phyloP scores from a whole-genome alignment of 2,113 vertebrate species.

The Cheirogaleus medius region DNA sequence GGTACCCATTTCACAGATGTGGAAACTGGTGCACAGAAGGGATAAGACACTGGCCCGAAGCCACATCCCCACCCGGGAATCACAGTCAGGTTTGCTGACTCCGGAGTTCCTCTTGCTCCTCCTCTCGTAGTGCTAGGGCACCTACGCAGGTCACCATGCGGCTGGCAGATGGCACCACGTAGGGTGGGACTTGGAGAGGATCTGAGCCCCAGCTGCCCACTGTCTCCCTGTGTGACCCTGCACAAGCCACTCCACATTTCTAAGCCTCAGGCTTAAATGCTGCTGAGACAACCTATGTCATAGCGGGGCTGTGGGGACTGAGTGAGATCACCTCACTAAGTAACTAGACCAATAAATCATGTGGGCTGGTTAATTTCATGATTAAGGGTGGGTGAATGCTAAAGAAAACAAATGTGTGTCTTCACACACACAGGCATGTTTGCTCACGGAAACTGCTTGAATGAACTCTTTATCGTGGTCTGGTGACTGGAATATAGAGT shows the following conservation, averaged over 20 bases:
- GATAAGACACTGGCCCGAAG: background rate
- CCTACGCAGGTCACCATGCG: background rate
- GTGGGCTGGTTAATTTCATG: background rate
- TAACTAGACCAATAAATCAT: background rate
- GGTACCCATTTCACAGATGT: background rate
- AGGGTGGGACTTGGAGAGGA: background rate
- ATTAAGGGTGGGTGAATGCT: background rate
- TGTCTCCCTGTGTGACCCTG: no score
- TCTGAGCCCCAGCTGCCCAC: no score
- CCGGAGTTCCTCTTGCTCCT: no score
- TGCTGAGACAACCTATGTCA: background rate
- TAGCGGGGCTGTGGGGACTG: background rate
- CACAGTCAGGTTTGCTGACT: background rate
- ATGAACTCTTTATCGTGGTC: background rate
- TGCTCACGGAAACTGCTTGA: background rate
- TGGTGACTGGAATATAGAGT: background rate
- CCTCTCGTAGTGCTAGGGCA: background rate
- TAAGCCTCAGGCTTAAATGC: background rate
- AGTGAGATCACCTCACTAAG: background rate
- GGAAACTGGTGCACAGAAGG: background rate
- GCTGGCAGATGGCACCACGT: fast-evolving
- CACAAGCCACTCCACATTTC: background rate
- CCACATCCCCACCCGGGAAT: background rate
- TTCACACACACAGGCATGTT: background rate
- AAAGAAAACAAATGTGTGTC: background rate